Conservation (phyloP, 35 echinoderm and acorn worm genomes). For the Patiria miniata region DNA sequence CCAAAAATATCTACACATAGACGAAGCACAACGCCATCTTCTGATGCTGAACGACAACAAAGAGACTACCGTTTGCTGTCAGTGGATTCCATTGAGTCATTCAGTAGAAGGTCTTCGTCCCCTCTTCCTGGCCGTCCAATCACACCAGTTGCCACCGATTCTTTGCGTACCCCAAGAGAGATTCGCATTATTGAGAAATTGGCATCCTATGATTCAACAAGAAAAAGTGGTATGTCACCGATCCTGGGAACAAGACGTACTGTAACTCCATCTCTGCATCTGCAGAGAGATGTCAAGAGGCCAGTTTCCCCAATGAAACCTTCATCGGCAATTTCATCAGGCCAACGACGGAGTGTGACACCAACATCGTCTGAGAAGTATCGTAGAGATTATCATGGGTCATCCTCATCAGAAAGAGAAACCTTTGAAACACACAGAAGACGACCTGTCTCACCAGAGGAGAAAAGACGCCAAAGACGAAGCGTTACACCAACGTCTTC, state of each 20-base stretch:
- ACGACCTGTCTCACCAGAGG: neutral
- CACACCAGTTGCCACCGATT: slow-evolving; percentile 24
- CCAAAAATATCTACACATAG: neutral
- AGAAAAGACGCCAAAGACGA: neutral
- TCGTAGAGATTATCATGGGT: neutral
- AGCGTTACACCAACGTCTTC: neutral
- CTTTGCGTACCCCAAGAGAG: neutral
- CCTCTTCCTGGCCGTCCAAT: slow-evolving; percentile 5
- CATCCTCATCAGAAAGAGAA: neutral
- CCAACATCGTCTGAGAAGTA: neutral
- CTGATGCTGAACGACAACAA: neutral
- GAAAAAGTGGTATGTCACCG: neutral
- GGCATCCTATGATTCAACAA: neutral
- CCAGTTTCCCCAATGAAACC: neutral
- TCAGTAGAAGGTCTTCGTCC: neutral
- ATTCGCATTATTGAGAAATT: neutral
- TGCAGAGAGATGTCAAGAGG: neutral
- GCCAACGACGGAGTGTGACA: neutral
- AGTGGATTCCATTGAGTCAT: slow-evolving; percentile 3
- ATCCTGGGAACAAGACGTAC: neutral
- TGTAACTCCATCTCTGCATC: slow-evolving; percentile 29
- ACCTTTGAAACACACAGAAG: neutral
- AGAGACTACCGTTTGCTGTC: neutral
- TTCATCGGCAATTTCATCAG: neutral
- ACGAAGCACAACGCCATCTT: neutral